Conservation (phyloP, 2,888 invertebrate genomes). For the Neoitamus cyanurus region DNA sequence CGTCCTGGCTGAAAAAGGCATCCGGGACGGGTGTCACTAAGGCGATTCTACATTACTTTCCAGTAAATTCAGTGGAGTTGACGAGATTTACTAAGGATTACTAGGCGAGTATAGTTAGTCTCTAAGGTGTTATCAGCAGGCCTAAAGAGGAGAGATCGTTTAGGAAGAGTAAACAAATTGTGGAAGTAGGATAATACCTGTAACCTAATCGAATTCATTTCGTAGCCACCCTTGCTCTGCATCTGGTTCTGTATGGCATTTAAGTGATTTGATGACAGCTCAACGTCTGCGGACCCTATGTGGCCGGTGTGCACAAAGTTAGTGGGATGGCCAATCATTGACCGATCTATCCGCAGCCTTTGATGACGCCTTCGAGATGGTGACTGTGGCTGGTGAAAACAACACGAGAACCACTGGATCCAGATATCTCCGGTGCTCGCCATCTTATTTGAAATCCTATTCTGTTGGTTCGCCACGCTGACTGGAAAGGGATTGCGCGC, state of each 20-base stretch:
- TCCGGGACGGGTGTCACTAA: not conserved
- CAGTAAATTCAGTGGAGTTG: conserved; percentile 18
- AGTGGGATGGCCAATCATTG: conserved; percentile 95
- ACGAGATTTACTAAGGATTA: not conserved
- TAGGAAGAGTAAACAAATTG: not conserved
- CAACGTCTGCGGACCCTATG: conserved; percentile 90
- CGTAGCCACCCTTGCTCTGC: conserved; percentile 96
- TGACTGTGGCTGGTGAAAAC: conserved; percentile 80
- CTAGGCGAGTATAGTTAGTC: not conserved
- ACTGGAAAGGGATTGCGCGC: not conserved
- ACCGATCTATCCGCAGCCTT: conserved; percentile 84
- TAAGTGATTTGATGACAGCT: conserved; percentile 83
- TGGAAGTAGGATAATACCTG: conserved; percentile 61
- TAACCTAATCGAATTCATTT: conserved; percentile 70
- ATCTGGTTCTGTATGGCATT: conserved; percentile 92
- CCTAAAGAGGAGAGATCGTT: conserved; percentile 45
- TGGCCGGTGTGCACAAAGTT: conserved; percentile 94
- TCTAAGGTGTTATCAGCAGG: conserved; percentile 51
- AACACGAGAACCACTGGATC: conserved; percentile 93
- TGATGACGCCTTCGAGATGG: conserved; percentile 77
- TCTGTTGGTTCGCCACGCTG: conserved; percentile 57
- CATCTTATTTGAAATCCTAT: conserved; percentile 67
- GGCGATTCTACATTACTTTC: conserved; percentile 10
- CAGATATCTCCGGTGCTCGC: conserved; percentile 82
- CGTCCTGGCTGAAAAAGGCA: not conserved